Base-by-base conservation (phyloP, 2,113 vertebrate genomes). In the Myodes glareolus region DNA sequence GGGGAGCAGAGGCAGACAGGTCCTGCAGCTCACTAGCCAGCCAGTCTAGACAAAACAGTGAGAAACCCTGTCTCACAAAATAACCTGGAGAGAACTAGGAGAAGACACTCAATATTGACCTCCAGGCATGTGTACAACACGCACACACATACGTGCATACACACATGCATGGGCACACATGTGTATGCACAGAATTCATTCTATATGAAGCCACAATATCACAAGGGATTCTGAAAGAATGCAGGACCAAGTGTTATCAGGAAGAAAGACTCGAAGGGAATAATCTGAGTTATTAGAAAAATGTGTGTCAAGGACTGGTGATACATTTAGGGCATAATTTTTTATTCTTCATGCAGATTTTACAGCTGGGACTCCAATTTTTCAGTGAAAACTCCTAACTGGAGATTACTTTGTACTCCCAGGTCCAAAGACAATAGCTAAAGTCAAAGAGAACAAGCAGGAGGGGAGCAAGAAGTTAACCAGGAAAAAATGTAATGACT, bases 201-300 rank as follows among this genome's bases (percentile, higher is more conserved):
- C 17, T 55, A 2, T 77, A 67, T 68, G 14, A 93, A 89, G 19
- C 12, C 39, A 55, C 16, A 31, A 70, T 88, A 80, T 67, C 33
- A 65, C 23, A 90, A 90, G 52, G 68, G 27, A 88, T 52, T 7
- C 50, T 95, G 45, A 91, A 94, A 87, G 45, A 70, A 96, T 89
- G 17, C n/a, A 91, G 33, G 73, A 91, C 21, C 61, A 93, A 10
- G 14, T 61, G 31, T n/a, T 50, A 58, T 17, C 27, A 89, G 67
- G 36, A 87, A 68, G 36, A 93, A 65, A 84, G 29, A 70, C 14
- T 36, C 0, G 13, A 39, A 19, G 2, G 10, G 23, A 7, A 10
- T 94, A 82, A 55, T 76, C 25, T 84, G 88, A 78, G 23, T 80
- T 92, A n/a, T 70, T 80, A 80, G 65, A 45, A 58, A 94, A 73